Conservation (phyloP, 2,888 invertebrate species). For the Machimus atricapillus region DNA sequence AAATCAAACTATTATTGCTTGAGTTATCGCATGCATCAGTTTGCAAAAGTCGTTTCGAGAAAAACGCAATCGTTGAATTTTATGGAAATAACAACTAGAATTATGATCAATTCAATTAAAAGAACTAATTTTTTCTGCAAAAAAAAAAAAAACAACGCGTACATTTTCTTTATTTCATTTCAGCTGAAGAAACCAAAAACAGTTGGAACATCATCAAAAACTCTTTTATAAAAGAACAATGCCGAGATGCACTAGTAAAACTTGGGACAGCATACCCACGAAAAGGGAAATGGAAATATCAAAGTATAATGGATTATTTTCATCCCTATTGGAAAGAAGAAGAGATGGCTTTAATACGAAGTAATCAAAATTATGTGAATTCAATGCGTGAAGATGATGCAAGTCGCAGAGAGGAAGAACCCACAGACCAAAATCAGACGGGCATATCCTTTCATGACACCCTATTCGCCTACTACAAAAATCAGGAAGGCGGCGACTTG, state of each 20-base stretch:
- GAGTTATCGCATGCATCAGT: no score
- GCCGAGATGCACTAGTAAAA: background rate
- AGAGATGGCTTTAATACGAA: background rate
- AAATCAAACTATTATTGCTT: no score
- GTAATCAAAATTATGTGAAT: background rate
- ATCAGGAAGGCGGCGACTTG: background rate
- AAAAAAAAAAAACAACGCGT: no score
- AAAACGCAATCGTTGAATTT: no score
- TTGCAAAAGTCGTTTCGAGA: no score
- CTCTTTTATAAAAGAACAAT: background rate
- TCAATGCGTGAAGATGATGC: background rate
- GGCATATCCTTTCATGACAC: background rate
- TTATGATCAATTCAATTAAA: no score
- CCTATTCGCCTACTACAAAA: background rate
- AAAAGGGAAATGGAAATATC: background rate
- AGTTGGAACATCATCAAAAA: background rate
- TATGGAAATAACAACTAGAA: no score
- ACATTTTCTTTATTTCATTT: background rate
- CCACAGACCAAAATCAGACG: background rate
- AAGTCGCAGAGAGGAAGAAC: background rate
- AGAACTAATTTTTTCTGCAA: no score
- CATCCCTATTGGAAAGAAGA: background rate
- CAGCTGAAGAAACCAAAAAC: background rate
- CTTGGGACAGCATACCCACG: background rate
- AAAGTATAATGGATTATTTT: background rate